Conservation (phyloP, 2,797 vertebrate genomes). For the Gambusia yucatana region DNA sequence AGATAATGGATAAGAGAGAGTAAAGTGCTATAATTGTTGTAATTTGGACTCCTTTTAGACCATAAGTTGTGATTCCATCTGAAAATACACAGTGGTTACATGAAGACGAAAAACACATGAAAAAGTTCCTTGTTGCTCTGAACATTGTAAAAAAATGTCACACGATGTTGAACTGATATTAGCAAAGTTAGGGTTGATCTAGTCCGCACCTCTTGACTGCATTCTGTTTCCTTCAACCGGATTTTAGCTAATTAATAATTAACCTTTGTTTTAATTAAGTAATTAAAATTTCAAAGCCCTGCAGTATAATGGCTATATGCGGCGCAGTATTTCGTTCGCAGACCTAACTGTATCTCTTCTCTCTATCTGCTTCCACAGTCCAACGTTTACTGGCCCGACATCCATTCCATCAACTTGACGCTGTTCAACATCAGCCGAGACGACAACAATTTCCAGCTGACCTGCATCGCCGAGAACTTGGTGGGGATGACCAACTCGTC, state of each 20-base stretch:
- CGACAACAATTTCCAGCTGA: conserved; percentile 93
- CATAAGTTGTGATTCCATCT: conserved; percentile 10
- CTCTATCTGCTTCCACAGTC: conserved; percentile 79
- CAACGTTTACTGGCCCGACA: conserved; percentile 95
- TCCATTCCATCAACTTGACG: conserved; percentile 96
- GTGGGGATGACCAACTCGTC: conserved; percentile 98
- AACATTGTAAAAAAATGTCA: background rate
- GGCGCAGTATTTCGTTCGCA: conserved; percentile 4
- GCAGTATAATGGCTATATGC: background rate
- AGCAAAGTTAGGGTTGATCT: conserved; percentile 19
- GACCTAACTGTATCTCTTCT: conserved; percentile 1
- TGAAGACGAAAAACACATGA: background rate
- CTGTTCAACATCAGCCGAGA: conserved; percentile 95
- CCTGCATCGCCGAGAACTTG: conserved; percentile 95
- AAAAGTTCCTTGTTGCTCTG: background rate
- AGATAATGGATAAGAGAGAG: background rate
- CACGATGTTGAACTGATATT: background rate
- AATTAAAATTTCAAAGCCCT: conserved; percentile 34
- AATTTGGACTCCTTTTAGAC: background rate
- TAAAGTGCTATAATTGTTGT: conserved; percentile 1
- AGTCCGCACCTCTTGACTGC: conserved; percentile 4
- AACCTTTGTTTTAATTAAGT: conserved; percentile 36
- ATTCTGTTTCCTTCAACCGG: conserved; percentile 14
- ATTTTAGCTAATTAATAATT: conserved; percentile 39
- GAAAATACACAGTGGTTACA: conserved; percentile 11